Conservation (phyloP, 2,888 invertebrate genomes). For the Ophraella communa region DNA sequence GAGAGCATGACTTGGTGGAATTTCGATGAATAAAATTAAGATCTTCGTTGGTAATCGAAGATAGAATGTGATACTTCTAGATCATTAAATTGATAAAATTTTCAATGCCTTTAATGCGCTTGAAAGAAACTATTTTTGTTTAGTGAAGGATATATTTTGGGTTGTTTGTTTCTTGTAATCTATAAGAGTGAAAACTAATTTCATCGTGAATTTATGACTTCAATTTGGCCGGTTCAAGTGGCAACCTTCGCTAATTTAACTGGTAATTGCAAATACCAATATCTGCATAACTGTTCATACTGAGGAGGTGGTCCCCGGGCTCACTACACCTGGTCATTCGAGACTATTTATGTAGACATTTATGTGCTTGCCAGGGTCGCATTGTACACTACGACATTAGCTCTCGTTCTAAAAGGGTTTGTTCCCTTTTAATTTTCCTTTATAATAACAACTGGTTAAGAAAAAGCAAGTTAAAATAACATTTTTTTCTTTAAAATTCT, state of each 20-base stretch:
- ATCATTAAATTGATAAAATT: not conserved
- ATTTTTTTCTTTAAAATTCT: not conserved
- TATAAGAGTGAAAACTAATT: conserved; percentile 24
- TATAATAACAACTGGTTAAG: no score
- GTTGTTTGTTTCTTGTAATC: conserved; percentile 7
- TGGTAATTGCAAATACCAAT: conserved; percentile 55
- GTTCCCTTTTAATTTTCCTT: no score
- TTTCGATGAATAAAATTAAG: conserved; percentile 4
- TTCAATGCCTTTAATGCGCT: not conserved
- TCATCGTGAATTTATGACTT: conserved; percentile 21
- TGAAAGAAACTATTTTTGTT: no score
- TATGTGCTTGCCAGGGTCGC: conserved; percentile 56
- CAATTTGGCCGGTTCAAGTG: conserved; percentile 31
- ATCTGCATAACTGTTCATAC: conserved; percentile 37
- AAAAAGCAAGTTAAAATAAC: not conserved
- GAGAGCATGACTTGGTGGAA: conserved; percentile 12
- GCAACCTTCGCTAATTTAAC: conserved; percentile 45
- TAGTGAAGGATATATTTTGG: no score
- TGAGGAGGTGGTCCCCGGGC: conserved; percentile 47
- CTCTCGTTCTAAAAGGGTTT: not conserved
- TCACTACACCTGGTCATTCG: conserved; percentile 55
- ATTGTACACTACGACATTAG: conserved; percentile 47
- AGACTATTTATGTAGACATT: conserved; percentile 60
- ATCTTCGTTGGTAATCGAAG: conserved; percentile 5
- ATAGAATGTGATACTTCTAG: not conserved